Evolutionary conservation across 2,113 vertebrate species (phyloP), one percentile per base, ranked within the genome.

Genomic region (Scortum barcoo): DNA sequence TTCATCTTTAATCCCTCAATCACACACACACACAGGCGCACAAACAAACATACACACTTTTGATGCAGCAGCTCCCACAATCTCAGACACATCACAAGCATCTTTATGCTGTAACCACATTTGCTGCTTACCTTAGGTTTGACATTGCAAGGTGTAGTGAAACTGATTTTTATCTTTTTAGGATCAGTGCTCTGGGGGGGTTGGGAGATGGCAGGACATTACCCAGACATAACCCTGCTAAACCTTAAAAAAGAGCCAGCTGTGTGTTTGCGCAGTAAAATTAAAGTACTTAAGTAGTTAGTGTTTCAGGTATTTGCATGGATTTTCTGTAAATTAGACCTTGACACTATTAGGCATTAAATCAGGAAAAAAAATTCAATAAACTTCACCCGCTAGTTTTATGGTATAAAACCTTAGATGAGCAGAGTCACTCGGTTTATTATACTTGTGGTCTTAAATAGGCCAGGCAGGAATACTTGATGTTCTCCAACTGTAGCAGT

Each of bases 1-100:
- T 83, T 87, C 68, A 89, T 86, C 82, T 86, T 69, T 88, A 91
- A 90, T 89, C 90, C 77, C 17, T 78, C 70, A 69, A n/a, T 33
- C 68, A 63, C 62, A 60, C 36, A 60, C 33, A 36, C 46, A 83
- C 36, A 78, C 67, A 58, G 58, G 57, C 75, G 72, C 48, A 51
- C 17, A 50, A 77, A 66, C 68, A 62, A 36, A 62, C 46, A 38
- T 9, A 72, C 51, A 63, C 58, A 66, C 51, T 69, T 69, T 68
- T 71, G 38, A 38, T 36, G 38, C 54, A 63, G 48, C 42, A 26
- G 28, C 42, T 30, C 42, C 33, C 42, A 60, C 46, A 85, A 38
- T 42, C 38, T 5, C 42, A 67, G 58, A 62, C 26, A 38, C 77
- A 74, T 24, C 36, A 76, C 61, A 38, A 3, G 24, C 7, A 54